phyloP scores from a whole-genome alignment of 2,113 vertebrate genomes.

The Muntiacus muntjak region DNA sequence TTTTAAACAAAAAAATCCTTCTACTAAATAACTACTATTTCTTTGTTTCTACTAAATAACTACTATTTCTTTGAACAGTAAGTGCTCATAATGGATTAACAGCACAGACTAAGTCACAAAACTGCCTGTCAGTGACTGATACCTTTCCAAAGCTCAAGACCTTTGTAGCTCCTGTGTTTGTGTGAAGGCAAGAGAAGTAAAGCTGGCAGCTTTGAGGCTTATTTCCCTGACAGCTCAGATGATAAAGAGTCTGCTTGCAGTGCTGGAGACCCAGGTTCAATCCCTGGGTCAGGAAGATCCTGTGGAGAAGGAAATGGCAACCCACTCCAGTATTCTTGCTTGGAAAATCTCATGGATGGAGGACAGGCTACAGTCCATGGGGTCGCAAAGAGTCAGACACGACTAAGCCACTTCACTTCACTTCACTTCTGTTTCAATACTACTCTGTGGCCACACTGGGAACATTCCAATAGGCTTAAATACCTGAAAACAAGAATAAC shows the following conservation, averaged over 20 bases:
- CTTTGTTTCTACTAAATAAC: background rate
- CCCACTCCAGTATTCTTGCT: background rate
- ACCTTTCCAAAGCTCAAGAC: background rate
- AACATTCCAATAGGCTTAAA: background rate
- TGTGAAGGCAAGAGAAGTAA: constrained; percentile 18
- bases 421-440: background rate
- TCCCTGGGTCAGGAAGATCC: background rate
- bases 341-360: background rate
- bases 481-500: background rate
- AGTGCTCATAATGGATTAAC: background rate
- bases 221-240: background rate
- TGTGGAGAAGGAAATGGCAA: background rate
- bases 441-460: background rate
- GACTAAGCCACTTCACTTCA: background rate
- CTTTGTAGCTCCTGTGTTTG: background rate
- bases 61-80: background rate
- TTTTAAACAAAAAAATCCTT: background rate
- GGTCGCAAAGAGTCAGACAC: background rate
- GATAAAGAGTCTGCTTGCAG: background rate
- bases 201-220: background rate
- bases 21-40: background rate
- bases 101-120: background rate
- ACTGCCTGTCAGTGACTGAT: background rate
- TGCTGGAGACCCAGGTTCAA: background rate
- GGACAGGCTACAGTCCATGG: background rate